Evolutionary conservation across 2,797 vertebrate genomes (phyloP), one percentile per base, ranked within the genome.

Genomic region (Microtus agrestis): DNA sequence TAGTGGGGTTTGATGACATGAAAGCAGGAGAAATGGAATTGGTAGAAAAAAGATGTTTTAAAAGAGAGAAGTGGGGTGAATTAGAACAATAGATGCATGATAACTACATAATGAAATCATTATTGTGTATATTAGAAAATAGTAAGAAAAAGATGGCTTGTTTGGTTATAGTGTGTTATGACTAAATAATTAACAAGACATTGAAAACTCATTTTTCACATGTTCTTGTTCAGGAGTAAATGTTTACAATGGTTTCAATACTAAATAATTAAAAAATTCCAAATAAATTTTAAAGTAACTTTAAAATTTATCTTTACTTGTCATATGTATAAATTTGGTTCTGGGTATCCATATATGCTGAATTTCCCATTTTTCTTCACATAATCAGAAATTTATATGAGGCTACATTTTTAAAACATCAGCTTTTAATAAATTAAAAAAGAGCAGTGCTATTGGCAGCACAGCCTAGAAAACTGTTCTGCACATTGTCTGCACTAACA

Each of bases 261-360:
- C 0, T 19, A 78, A 94, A 89, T 81, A 76, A 93, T 81, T 89
- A 2, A 21, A 34, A 86, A 77, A 84, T 81, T 76, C 7, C 17
- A 92, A 93, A 91, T 31, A 82, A 77, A 95, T 78, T 2, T 87
- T 17, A 37, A 54, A 54, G 21, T n/a, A 31, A n/a, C n/a, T n/a
- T n/a, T n/a, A n/a, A n/a, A n/a, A n/a, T n/a, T n/a, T n/a, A 63
- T 21, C 46, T 94, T 87, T 71, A 56, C n/a, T 77, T 71, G 11
- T 1, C 67, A 54, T 82, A 25, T 59, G 13, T 15, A 27, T 73
- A 82, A 29, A 56, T 94, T 91, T 74, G 37, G 46, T 9, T 82
- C 13, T 93, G 29, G 56, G 3, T 27, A 84, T 87, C 37, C 25
- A 87, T 19, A 40, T 77, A 63, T 65, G 4, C 21, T 63, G 27